Base-by-base conservation (phyloP, 1,140 invertebrate species). In the Zaprionus capensis region DNA sequence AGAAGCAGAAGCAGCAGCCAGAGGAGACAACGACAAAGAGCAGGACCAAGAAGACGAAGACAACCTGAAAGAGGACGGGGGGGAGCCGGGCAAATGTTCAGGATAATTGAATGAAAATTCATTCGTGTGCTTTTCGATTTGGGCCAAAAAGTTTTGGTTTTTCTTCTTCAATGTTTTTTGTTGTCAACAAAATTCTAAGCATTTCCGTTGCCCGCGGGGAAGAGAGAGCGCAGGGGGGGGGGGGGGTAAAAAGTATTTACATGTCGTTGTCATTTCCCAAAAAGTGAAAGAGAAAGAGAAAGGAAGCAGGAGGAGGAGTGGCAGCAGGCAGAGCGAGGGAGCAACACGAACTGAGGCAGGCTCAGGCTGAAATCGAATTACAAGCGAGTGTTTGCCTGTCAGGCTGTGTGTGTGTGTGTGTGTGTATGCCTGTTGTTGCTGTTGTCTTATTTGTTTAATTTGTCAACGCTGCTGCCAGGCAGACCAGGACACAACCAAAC, bases 81-180 rank as follows among this genome's bases (percentile, higher is more conserved):
- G 6, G 41, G 7, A 46, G n/a, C 17, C 17, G n/a, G 56, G 67
- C 80, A 71, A 87, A 87, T 86, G 83, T 86, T 87, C 81, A 79
- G 80, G 84, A 88, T 88, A 88, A 88, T 88, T 88, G 84, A 88
- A 88, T 88, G 84, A 88, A 90, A 88, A 90, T 88, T 88, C 84
- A 88, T 88, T 88, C 84, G 85, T 88, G 85, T 88, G 85, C 81
- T 74, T 87, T 87, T 87, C 84, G 84, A 87, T 87, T 87, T 88
- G 78, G 69, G 65, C 53, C 64, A 69, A 71, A 66, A 82, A 66
- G 41, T 78, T 78, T 80, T 74, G 61, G 12, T 56, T 44, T 38
- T 66, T 63, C 12, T 65, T 28, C 34, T 49, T 65, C 31, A 31
- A n/a, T 34, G 26, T n/a, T n/a, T 34, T 26, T 66, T 76, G 70